Evolutionary conservation across 2,888 invertebrate species (phyloP), one percentile per base, ranked within the genome.

Genomic region (Dexiosoma caninum): DNA sequence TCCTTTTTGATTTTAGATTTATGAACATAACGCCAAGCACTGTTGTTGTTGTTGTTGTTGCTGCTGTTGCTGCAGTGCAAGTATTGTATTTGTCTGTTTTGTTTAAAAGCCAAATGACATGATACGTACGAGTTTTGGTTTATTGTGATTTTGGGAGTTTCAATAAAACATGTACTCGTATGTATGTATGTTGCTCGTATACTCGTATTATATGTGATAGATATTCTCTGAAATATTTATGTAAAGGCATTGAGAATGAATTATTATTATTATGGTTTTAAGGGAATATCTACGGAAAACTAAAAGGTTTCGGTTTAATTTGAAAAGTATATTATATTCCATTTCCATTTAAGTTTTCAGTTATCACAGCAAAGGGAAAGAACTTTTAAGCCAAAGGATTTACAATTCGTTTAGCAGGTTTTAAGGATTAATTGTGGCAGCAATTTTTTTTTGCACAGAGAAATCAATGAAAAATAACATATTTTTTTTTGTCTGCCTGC

Each of bases 111-210:
- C 32, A 53, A 72, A 62, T 71, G 60, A 72, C 14, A 64, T 55
- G 44, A 72, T 44, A 64, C 53, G 44, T n/a, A 72, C 40, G 44
- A 37, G 53, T 35, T 51, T 55, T 64, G 44, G 62, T 72, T 72
- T 53, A 64, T 55, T 64, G 62, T 44, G 53, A 72, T 72, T 72
- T 72, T 53, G 72, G 72, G 72, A 62, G 60, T 62, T 72, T 44
- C 12, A 72, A 53, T 71, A 53, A 62, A 72, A 71, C 53, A 53
- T 59, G n/a, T n/a, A n/a, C n/a, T n/a, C n/a, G n/a, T n/a, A n/a
- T n/a, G n/a, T n/a, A n/a, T n/a, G n/a, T n/a, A n/a, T n/a, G n/a
- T n/a, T n/a, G n/a, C n/a, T n/a, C n/a, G n/a, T n/a, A n/a, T 37
- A 55, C 49, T 57, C n/a, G 40, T 16, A 27, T 49, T 21, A 30